A percentile compares a stretch with the other conserved stretches of the same genome.
phyloP scores from a whole-genome alignment of 2,888 invertebrate species.

The Autographa gamma region DNA sequence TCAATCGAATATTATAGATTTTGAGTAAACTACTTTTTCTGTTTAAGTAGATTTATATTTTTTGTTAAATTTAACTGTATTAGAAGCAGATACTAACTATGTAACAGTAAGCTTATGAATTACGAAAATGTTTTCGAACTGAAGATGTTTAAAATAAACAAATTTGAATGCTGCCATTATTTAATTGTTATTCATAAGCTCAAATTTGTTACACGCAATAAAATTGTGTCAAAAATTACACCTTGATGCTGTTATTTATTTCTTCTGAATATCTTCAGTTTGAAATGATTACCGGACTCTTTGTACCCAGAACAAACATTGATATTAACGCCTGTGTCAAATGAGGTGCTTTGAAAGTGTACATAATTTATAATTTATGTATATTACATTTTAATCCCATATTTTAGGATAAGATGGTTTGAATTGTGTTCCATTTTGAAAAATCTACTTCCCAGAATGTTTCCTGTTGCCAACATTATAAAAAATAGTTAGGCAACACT shows the following conservation, averaged over 20 bases:
- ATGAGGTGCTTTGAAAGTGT: conserved; percentile 83
- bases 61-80: conserved; percentile 73
- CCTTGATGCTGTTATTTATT: conserved; percentile 14
- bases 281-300: conserved; percentile 37
- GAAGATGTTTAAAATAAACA: conserved; percentile 36
- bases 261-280: conserved; percentile 38
- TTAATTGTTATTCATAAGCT: conserved; percentile 12
- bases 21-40: conserved; percentile 67
- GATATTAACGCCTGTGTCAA: conserved; percentile 82
- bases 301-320: conserved; percentile 73
- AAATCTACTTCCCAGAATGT: conserved; percentile 46
- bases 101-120: conserved; percentile 70
- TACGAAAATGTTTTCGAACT: conserved; percentile 67
- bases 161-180: conserved; percentile 13
- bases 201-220: conserved; percentile 16
- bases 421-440: conserved; percentile 63
- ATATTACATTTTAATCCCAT: conserved; percentile 70
- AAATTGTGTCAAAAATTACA: conserved; percentile 21
- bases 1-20: conserved; percentile 76
- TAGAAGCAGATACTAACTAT: conserved; percentile 78
- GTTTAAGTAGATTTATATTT: conserved; percentile 72
- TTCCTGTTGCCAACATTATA: conserved; percentile 61
- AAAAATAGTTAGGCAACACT: conserved; percentile 56
- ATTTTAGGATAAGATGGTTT: conserved; percentile 75
- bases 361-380: conserved; percentile 78